Conservation (phyloP, 2,888 invertebrate genomes). For the Caenorhabditis uteleia region DNA sequence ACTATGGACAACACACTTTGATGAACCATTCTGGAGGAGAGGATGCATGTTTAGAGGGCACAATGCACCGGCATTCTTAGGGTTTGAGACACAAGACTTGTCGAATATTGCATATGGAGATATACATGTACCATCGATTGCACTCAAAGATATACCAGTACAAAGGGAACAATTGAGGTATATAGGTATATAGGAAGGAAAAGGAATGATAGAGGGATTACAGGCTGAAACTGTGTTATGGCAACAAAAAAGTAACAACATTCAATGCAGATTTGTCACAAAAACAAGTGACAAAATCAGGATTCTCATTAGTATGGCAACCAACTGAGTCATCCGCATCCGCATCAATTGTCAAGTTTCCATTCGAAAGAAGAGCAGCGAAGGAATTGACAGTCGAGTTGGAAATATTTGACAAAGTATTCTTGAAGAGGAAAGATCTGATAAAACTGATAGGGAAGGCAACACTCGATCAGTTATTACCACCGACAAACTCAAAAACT, state of each 20-base stretch:
- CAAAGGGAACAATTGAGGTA: slow-evolving; percentile 68
- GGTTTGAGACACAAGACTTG: slow-evolving; percentile 66
- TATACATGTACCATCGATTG: slow-evolving; percentile 69
- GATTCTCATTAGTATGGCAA: slow-evolving; percentile 69
- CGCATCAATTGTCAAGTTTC: slow-evolving; percentile 68
- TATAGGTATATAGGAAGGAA: slow-evolving; percentile 5
- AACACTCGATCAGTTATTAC: slow-evolving; percentile 64
- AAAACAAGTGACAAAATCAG: slow-evolving; percentile 68
- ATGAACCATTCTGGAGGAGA: slow-evolving; percentile 71
- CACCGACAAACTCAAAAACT: slow-evolving; percentile 69
- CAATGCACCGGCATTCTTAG: slow-evolving; percentile 70
- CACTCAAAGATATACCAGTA: slow-evolving; percentile 67
- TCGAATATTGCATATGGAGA: slow-evolving; percentile 50
- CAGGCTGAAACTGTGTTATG: slow-evolving; percentile 67
- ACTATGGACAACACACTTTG: slow-evolving; percentile 71
- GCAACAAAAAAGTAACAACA: slow-evolving; percentile 68
- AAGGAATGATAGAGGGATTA: slow-evolving; percentile 2
- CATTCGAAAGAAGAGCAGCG: slow-evolving; percentile 61
- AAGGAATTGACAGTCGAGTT: slow-evolving; percentile 51
- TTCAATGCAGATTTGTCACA: slow-evolving; percentile 68
- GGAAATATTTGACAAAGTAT: slow-evolving; percentile 69
- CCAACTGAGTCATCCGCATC: slow-evolving; percentile 62
- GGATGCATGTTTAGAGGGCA: slow-evolving; percentile 72
- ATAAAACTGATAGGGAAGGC: slow-evolving; percentile 51
- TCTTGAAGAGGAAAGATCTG: slow-evolving; percentile 71